Percentiles rank a stretch among this genome's conserved stretches.
Evolutionary conservation across 2,797 vertebrate species (phyloP).

Genomic region (Cyclopterus lumpus): DNA sequence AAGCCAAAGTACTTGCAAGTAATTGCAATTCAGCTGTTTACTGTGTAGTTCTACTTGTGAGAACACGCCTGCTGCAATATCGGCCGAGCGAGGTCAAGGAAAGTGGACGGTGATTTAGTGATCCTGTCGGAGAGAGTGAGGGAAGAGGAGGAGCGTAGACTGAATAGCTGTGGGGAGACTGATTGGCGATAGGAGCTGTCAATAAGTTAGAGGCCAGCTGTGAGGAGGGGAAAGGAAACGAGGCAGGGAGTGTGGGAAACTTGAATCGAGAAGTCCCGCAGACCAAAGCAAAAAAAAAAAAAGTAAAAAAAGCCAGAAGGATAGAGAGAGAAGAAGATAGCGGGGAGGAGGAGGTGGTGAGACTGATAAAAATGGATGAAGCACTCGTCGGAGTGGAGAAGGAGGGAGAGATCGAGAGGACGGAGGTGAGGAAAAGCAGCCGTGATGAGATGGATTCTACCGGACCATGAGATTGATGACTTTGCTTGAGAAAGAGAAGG

Average conservation of each 20-base stretch:
- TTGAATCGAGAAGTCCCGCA: slow-evolving; percentile 28
- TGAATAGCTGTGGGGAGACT: slow-evolving; percentile 48
- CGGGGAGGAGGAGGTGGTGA: slow-evolving; percentile 37
- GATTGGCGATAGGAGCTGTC: slow-evolving; percentile 41
- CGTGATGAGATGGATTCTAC: slow-evolving; percentile 76
- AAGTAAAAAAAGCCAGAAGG: slow-evolving; percentile 16
- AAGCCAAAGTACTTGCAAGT: not conserved
- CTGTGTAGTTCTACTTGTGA: slow-evolving; percentile 4
- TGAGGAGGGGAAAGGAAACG: slow-evolving; percentile 14
- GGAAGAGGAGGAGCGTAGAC: not conserved
- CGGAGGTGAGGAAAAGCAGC: slow-evolving; percentile 71
- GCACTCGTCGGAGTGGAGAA: slow-evolving; percentile 56
- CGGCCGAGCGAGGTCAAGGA: slow-evolving; percentile 37
- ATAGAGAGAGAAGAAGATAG: slow-evolving; percentile 11
- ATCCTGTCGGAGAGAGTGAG: slow-evolving; percentile 7
- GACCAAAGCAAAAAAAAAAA: slow-evolving; percentile 51
- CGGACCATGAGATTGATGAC: slow-evolving; percentile 80
- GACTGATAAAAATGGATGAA: slow-evolving; percentile 72
- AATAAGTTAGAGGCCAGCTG: slow-evolving; percentile 44
- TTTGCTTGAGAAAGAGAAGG: slow-evolving; percentile 53
- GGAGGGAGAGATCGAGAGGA: slow-evolving; percentile 62
- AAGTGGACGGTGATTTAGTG: slow-evolving; percentile 51
- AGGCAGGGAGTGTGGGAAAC: slow-evolving; percentile 27
- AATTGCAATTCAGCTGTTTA: not conserved
- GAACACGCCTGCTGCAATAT: slow-evolving; percentile 25